phyloP scores from a whole-genome alignment of 2,797 vertebrate species.

The Etheostoma nigrum region DNA sequence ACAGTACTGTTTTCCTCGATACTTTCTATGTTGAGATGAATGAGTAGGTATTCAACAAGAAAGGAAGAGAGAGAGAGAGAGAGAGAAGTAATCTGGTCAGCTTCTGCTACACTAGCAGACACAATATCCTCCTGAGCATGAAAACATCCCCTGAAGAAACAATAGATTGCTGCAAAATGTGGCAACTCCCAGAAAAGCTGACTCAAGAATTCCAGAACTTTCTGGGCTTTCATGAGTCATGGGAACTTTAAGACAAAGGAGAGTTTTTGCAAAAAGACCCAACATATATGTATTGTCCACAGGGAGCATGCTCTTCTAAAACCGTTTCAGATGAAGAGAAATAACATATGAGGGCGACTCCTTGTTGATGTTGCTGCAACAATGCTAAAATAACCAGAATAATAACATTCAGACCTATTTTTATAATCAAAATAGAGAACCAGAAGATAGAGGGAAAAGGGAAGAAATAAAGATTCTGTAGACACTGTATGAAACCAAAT shows the following conservation, averaged over 20 bases:
- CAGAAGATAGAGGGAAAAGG: neutral
- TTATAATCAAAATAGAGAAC: slow-evolving; percentile 5
- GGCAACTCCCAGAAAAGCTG: slow-evolving; percentile 47
- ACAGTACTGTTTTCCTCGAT: neutral
- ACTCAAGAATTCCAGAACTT: slow-evolving; percentile 34
- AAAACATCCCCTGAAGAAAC: slow-evolving; percentile 57
- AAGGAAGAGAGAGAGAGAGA: slow-evolving; percentile 6
- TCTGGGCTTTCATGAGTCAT: slow-evolving; percentile 14
- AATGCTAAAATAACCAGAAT: neutral
- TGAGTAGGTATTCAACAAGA: neutral
- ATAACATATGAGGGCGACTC: neutral
- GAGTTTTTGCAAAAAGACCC: slow-evolving; percentile 3
- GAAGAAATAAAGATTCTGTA: slow-evolving; percentile 4
- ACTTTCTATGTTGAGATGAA: slow-evolving; percentile 2
- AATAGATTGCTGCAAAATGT: slow-evolving; percentile 38
- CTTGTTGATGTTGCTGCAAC: neutral
- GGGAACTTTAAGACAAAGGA: neutral
- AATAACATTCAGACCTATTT: slow-evolving; percentile 1
- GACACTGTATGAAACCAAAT: slow-evolving; percentile 50
- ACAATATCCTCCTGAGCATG: slow-evolving; percentile 53
- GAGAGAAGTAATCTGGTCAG: slow-evolving; percentile 5
- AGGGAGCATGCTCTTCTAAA: neutral
- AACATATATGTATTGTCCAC: neutral
- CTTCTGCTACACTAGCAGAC: slow-evolving; percentile 16
- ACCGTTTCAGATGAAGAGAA: neutral